A percentile compares a stretch with the other conserved stretches of the same genome.
These are phyloP conservation scores for Coecobrya sp. DNA, from an alignment of 2,888 invertebrate species.

Conservation along the genomic window DNA sequence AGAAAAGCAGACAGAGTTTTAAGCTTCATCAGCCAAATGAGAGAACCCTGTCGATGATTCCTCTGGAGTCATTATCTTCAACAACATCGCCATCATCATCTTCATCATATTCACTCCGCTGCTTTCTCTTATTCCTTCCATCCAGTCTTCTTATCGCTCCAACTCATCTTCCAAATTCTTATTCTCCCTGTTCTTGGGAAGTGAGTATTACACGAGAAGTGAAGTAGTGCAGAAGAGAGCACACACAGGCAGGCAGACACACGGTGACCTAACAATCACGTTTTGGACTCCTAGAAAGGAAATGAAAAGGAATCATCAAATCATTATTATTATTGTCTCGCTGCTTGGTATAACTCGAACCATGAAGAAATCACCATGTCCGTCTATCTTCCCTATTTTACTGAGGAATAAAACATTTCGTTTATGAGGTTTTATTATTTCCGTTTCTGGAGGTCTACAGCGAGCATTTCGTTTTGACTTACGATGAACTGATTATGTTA, in stretches of 20 bases:
- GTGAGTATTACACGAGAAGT: background rate
- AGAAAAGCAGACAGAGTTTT: conserved; percentile 31
- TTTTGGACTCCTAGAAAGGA: conserved; percentile 53
- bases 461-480: background rate
- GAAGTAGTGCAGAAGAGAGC: conserved; percentile 53
- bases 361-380: background rate
- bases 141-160: conserved; percentile 14
- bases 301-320: conserved; percentile 65
- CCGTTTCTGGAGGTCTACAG: background rate
- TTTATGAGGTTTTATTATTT: too few species aligned
- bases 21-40: conserved; percentile 40
- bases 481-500: conserved; percentile 19
- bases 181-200: background rate
- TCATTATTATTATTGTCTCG: conserved; percentile 16
- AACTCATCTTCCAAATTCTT: conserved; percentile 35
- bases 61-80: conserved; percentile 46
- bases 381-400: background rate
- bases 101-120: conserved; percentile 25
- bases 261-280: conserved; percentile 62
- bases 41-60: conserved; percentile 34
- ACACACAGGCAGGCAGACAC: background rate
- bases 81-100: conserved; percentile 35
- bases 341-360: background rate
- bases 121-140: conserved; percentile 49
- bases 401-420: too few species aligned